phyloP scores from a whole-genome alignment of 1,140 invertebrate species.

The Marisa cornuarietis region DNA sequence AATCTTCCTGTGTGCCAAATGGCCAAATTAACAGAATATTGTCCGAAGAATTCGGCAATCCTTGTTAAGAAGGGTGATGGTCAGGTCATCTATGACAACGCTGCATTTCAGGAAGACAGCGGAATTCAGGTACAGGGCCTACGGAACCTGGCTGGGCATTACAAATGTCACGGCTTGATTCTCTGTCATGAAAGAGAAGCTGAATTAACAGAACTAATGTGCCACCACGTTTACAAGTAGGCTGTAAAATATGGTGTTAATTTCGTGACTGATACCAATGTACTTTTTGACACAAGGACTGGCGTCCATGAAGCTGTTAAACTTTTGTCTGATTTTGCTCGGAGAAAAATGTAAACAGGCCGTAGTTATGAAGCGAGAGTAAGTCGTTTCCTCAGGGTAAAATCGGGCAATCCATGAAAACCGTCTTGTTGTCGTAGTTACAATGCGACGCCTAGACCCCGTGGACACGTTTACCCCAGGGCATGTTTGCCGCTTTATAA shows the following conservation, averaged over 20 bases:
- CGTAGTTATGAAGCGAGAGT: no score
- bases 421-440: no score
- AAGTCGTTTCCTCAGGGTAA: no score
- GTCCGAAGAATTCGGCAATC: background rate
- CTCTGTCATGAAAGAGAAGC: background rate
- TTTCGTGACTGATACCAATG: background rate
- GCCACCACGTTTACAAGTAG: no score
- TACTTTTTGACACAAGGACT: background rate
- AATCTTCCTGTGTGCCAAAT: background rate
- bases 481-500: no score
- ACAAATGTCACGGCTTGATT: background rate
- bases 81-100: conserved; percentile 3
- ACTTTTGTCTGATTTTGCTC: no score
- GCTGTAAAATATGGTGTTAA: background rate
- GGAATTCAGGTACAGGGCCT: background rate
- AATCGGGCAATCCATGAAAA: no score
- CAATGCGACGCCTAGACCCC: no score
- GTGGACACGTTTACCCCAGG: no score
- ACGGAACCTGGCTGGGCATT: background rate
- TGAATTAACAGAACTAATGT: background rate
- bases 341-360: no score
- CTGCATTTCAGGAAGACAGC: conserved; percentile 9
- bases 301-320: no score
- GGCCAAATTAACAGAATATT: background rate
- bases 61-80: background rate